Conservation (phyloP, 1,140 invertebrate species). For the Doryteuthis pealeii region DNA sequence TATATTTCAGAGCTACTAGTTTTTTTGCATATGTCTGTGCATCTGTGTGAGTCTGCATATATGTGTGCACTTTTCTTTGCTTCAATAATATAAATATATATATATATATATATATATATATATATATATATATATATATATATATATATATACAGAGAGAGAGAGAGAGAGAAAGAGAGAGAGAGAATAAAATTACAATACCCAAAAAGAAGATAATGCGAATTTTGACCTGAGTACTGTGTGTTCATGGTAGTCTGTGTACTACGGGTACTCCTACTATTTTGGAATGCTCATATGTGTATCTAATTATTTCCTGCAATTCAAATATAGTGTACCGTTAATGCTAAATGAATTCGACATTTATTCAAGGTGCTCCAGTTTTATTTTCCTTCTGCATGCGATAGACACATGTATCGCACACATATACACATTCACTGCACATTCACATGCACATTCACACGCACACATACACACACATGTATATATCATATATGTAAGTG, state of each 20-base stretch:
- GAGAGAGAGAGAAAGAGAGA: no score
- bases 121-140: not conserved
- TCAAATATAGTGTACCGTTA: not conserved
- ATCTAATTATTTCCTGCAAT: not conserved
- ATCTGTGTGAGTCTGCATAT: not conserved
- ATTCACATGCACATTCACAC: not conserved
- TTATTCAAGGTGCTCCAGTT: not conserved
- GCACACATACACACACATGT: not conserved
- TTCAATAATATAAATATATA: no score
- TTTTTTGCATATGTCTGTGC: not conserved
- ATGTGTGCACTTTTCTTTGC: not conserved
- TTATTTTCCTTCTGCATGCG: not conserved
- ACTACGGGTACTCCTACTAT: not conserved
- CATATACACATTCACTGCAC: not conserved
- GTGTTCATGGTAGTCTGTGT: not conserved
- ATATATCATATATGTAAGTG: not conserved
- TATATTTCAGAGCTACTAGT: no score
- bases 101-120: not conserved
- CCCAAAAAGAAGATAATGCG: not conserved
- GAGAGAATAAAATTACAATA: not conserved
- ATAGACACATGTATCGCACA: no score
- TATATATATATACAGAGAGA: no score
- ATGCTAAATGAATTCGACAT: no score
- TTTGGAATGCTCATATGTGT: not conserved
- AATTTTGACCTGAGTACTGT: not conserved